Evolutionary conservation across 2,797 vertebrate genomes (phyloP), one percentile per base, ranked within the genome.

Genomic region (Silurus lanzhouensis): DNA sequence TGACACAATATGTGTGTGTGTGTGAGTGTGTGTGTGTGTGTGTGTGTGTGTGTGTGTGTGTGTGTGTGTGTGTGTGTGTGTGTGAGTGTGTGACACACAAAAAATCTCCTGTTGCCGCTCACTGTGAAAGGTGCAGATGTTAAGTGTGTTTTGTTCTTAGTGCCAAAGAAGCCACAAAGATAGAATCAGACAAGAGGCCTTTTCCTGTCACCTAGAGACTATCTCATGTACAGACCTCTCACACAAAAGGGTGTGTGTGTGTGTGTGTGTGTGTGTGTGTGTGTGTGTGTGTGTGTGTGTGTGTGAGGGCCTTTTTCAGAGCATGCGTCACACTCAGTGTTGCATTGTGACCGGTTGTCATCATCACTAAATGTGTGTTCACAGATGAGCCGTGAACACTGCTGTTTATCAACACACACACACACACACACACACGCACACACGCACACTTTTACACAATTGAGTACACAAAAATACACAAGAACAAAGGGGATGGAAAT

Each of bases 161-260:
- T 27, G 58, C 44, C 86, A 60, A 46, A 77, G 86, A 87, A 82
- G 84, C 66, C 58, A 68, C 31, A 78, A 82, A 88, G 82, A 91
- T 88, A 83, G 83, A 89, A 87, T 84, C 78, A 89, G 89, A 88
- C 89, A 90, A 87, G 88, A 87, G 74, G 85, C 70, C 57, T 82
- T 81, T 88, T 85, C 81, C 64, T 83, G 83, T 80, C 85, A 85
- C 85, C 83, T 86, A 81, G 64, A 86, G 80, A 86, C 81, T 85
- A 75, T 66, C 68, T 77, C 83, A 83, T 61, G 74, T 76, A 57
- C n/a, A 31, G 27, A 76, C 74, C 27, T 38, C 27, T 31, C 46
- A 83, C 71, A 80, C 77, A 83, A 64, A 82, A 0, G 22, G 44
- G 15, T 31, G 38, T 87, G 67, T 58, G 15, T 17, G 66, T 66